Conservation (phyloP, 1,140 invertebrate genomes). For the Maniola jurtina region DNA sequence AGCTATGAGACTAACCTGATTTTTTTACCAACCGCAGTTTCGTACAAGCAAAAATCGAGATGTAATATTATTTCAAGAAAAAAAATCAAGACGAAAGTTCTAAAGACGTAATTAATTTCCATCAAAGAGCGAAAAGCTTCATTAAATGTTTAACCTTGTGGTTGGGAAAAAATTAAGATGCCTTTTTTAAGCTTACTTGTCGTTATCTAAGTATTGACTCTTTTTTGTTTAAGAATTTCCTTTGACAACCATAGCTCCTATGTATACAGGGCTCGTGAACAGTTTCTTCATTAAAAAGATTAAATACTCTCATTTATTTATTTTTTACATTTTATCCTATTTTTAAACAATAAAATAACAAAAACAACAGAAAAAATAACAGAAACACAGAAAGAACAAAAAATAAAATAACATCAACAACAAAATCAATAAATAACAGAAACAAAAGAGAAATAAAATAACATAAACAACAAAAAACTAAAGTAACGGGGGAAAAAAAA, state of each 20-base stretch:
- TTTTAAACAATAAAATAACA: no score
- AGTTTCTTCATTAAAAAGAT: not conserved
- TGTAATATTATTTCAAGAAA: not conserved
- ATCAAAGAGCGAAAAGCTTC: conserved; percentile 13
- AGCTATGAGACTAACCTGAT: not conserved
- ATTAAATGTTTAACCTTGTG: conserved; percentile 12
- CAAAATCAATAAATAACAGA: no score
- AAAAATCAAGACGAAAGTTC: not conserved
- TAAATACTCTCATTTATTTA: no score
- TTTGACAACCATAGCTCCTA: not conserved
- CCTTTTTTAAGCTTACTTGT: not conserved
- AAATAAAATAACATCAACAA: no score
- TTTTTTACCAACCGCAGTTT: not conserved
- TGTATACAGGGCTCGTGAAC: no score
- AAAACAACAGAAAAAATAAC: no score
- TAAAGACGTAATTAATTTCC: conserved; percentile 13
- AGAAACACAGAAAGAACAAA: not conserved
- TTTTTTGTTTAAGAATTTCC: not conserved
- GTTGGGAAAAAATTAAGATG: conserved; percentile 6
- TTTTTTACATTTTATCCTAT: no score
- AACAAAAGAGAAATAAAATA: no score
- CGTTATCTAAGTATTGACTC: not conserved
- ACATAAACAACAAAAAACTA: no score
- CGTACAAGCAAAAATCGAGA: no score
- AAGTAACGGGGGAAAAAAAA: no score